Percentiles rank a stretch among this genome's conserved stretches.
phyloP scores from a whole-genome alignment of 2,113 vertebrate genomes.

The Nansenia antarctica region DNA sequence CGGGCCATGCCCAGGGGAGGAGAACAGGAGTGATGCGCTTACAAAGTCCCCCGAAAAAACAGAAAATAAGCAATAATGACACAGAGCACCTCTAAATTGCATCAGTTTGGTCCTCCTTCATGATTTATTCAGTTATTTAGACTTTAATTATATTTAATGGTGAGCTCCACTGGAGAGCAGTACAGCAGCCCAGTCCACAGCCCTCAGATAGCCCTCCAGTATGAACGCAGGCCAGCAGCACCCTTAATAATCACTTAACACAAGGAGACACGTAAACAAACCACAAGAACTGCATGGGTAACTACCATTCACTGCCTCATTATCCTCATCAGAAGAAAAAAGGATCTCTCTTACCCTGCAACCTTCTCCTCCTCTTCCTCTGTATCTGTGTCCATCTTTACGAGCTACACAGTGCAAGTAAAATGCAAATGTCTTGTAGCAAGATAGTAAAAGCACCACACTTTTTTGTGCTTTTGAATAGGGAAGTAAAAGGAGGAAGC shows the following conservation, averaged over 20 bases:
- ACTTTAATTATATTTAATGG: constrained; percentile 36
- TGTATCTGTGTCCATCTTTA: background rate
- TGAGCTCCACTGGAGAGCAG: constrained; percentile 21
- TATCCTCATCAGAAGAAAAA: background rate
- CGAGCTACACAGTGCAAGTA: background rate
- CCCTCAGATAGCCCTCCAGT: constrained; percentile 28
- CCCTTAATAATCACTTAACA: constrained; percentile 7
- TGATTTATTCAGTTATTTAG: constrained; percentile 54
- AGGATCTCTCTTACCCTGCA: constrained; percentile 10
- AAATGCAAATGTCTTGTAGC: constrained; percentile 1
- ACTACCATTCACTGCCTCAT: background rate
- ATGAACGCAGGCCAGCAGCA: constrained; percentile 17
- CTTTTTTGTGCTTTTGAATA: background rate
- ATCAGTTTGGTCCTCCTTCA: constrained; percentile 32
- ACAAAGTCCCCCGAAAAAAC: constrained; percentile 23
- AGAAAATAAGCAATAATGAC: constrained; percentile 26
- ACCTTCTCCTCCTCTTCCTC: constrained; percentile 7
- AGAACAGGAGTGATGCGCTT: constrained; percentile 19
- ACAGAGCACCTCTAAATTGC: constrained; percentile 27
- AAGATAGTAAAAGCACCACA: background rate
- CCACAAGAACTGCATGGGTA: background rate
- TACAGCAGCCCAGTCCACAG: constrained; percentile 16
- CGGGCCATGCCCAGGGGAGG: constrained; percentile 4
- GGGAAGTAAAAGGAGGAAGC: constrained; percentile 17
- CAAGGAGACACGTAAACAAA: constrained; percentile 26